These are phyloP conservation scores for Tipula lateralis DNA, from an alignment of 2,888 invertebrate genomes.

Conservation along the genomic window DNA sequence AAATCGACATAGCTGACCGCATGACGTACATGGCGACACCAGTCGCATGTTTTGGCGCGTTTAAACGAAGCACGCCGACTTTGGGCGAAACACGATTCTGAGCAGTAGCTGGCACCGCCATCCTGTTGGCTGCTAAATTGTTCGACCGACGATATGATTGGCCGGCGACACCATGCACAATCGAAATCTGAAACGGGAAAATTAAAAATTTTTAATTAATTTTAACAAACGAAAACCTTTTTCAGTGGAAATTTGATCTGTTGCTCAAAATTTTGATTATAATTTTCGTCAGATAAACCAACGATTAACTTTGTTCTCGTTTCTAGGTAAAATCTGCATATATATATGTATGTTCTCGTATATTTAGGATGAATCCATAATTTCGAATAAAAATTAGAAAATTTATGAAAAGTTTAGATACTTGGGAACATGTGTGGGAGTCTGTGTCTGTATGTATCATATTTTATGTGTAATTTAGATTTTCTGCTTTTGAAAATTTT, in stretches of 20 bases:
- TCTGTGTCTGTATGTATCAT: too few species aligned
- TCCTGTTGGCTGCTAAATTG: conserved; percentile 14
- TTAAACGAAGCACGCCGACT: conserved; percentile 86
- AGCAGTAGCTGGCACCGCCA: conserved; percentile 58
- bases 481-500: neutral
- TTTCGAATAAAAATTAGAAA: neutral
- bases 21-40: conserved; percentile 86
- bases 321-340: neutral
- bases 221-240: too few species aligned
- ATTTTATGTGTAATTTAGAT: neutral
- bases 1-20: conserved; percentile 90
- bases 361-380: neutral
- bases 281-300: neutral
- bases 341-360: too few species aligned
- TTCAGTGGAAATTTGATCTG: neutral
- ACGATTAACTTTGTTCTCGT: neutral
- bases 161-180: conserved; percentile 73
- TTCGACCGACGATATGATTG: conserved; percentile 52
- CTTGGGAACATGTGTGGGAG: neutral
- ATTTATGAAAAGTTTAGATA: neutral
- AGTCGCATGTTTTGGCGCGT: conserved; percentile 86
- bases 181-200: conserved; percentile 51
- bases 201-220: conserved; percentile 32
- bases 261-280: neutral
- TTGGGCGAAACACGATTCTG: conserved; percentile 86